Evolutionary conservation across 53 echinoderm and acorn worm species (phyloP).

Genomic region (Glandiceps talaboti): DNA sequence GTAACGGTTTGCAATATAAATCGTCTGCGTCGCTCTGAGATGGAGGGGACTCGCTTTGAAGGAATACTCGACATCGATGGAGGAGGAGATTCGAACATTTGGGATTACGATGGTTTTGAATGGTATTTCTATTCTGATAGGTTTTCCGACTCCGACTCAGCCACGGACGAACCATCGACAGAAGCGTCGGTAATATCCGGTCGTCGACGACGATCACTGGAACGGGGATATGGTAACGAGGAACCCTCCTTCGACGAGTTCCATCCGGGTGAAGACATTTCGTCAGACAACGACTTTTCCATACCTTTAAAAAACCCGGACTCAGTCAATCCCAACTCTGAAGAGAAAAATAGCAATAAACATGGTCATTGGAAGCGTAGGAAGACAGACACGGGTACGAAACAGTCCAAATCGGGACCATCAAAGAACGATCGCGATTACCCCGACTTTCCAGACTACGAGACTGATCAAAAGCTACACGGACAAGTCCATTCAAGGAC

Average conservation of each 20-base stretch:
- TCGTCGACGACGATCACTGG: not conserved
- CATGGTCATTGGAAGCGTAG: too few species aligned
- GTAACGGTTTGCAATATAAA: conserved; percentile 83
- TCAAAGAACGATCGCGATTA: too few species aligned
- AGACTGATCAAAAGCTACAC: too few species aligned
- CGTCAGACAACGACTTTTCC: too few species aligned
- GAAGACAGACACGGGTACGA: too few species aligned
- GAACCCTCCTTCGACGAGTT: not conserved
- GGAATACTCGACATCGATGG: conserved; percentile 70
- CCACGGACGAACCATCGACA: not conserved
- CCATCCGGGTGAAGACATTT: too few species aligned
- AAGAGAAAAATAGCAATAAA: too few species aligned
- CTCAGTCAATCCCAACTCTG: too few species aligned
- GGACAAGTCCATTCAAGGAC: too few species aligned
- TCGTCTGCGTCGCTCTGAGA: conserved; percentile 27
- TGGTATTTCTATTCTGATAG: conserved; percentile 65
- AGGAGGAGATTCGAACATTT: conserved; percentile 20
- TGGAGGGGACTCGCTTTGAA: conserved; percentile 52
- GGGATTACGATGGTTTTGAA: conserved; percentile 25
- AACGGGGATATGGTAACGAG: not conserved
- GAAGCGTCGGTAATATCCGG: not conserved
- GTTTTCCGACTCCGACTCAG: conserved; percentile 41
- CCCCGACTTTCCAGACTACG: too few species aligned
- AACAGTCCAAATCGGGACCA: too few species aligned
- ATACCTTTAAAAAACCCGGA: too few species aligned